phyloP scores from a whole-genome alignment of 2,113 vertebrate genomes.

The Pelobates fuscus region DNA sequence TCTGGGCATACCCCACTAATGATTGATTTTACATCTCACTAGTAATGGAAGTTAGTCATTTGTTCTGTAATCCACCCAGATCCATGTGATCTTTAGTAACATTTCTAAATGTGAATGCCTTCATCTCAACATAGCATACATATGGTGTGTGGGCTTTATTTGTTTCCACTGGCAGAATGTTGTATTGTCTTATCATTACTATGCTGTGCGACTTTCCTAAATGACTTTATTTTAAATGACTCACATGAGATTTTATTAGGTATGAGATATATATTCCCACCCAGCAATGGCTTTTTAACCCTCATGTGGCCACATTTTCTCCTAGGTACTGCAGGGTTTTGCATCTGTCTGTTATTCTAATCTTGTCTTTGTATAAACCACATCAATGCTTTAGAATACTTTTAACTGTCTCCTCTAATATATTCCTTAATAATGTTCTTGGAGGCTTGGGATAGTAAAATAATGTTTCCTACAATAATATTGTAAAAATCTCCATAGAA shows the following conservation, averaged over 20 bases:
- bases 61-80: neutral
- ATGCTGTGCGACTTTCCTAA: conserved; percentile 19
- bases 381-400: neutral
- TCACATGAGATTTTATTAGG: conserved; percentile 40
- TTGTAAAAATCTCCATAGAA: conserved; percentile 11
- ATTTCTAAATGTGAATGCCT: conserved; percentile 2
- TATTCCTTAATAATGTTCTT: conserved; percentile 11
- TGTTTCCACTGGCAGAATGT: conserved; percentile 11
- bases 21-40: neutral
- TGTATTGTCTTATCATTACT: conserved; percentile 23
- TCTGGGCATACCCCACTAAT: too few species aligned
- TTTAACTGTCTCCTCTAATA: neutral
- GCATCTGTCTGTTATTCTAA: too few species aligned
- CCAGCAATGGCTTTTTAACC: too few species aligned
- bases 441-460: neutral
- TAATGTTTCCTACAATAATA: conserved; percentile 8
- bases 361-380: too few species aligned
- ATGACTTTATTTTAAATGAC: conserved; percentile 26
- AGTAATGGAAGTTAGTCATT: conserved; percentile 4
- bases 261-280: conserved; percentile 37
- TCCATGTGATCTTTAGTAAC: neutral
- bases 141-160: conserved; percentile 21
- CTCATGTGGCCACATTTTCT: too few species aligned
- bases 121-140: neutral
- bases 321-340: too few species aligned